Evolutionary conservation across 2,113 vertebrate genomes (phyloP).

Genomic region (Mustelus asterias): DNA sequence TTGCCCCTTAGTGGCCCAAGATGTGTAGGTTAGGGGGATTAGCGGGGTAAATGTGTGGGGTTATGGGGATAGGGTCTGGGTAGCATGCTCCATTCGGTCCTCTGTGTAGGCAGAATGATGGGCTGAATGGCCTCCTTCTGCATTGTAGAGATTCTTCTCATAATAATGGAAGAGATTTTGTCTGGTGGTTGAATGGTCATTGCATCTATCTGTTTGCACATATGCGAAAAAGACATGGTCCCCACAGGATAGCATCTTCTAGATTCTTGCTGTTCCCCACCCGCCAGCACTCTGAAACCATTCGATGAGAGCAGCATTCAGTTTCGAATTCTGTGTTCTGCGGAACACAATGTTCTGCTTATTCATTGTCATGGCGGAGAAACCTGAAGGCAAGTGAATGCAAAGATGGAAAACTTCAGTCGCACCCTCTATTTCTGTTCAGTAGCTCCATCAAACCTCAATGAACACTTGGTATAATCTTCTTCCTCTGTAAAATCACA

Average conservation of each 20-base stretch:
- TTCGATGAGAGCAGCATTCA: neutral
- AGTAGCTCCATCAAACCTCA: neutral
- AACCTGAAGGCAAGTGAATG: neutral
- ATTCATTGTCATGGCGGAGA: neutral
- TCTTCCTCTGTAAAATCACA: neutral
- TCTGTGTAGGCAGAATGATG: too few species aligned
- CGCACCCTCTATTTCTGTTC: neutral
- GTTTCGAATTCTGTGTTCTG: neutral
- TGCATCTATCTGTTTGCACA: neutral
- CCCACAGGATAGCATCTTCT: neutral
- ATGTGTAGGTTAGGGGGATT: too few species aligned
- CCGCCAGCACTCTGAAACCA: too few species aligned
- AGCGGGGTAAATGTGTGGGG: too few species aligned
- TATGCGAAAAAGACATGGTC: neutral
- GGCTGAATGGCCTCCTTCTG: too few species aligned
- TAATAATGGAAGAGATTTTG: neutral
- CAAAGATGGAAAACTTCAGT: neutral
- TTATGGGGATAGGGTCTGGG: too few species aligned
- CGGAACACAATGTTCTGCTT: neutral
- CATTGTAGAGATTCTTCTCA: neutral
- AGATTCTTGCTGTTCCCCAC: too few species aligned
- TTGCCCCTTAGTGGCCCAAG: too few species aligned
- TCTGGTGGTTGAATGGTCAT: neutral
- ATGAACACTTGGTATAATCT: neutral
- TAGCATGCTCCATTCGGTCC: too few species aligned